phyloP scores from a whole-genome alignment of 2,797 vertebrate species.

The Oryzias sinensis region DNA sequence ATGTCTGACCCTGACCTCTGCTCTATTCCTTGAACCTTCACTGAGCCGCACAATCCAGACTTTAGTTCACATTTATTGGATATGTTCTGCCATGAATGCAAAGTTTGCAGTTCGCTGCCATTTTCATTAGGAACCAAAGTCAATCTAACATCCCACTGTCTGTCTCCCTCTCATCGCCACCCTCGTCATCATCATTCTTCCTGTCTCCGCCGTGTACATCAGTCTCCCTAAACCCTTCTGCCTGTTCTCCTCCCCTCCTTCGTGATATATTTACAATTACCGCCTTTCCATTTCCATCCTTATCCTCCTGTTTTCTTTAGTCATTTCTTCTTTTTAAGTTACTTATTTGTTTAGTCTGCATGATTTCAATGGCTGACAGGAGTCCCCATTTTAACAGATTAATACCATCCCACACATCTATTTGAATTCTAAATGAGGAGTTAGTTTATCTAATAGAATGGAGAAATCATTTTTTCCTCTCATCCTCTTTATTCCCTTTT shows the following conservation, averaged over 20 bases:
- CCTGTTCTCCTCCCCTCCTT: not conserved
- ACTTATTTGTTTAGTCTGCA: constrained; percentile 60
- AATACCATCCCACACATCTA: constrained; percentile 56
- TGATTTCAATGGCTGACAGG: constrained; percentile 63
- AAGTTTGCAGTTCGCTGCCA: constrained; percentile 16
- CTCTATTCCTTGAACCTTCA: constrained; percentile 22
- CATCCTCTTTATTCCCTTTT: constrained; percentile 3
- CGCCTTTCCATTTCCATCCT: constrained; percentile 25
- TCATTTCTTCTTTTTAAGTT: constrained; percentile 38
- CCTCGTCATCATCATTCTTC: not conserved
- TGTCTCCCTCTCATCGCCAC: not conserved
- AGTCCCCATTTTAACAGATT: constrained; percentile 69
- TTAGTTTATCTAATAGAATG: constrained; percentile 59
- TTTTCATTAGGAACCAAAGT: constrained; percentile 36
- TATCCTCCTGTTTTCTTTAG: constrained; percentile 16
- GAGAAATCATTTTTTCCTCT: not conserved
- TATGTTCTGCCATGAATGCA: constrained; percentile 24
- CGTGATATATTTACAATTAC: constrained; percentile 14
- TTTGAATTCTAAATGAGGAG: constrained; percentile 67
- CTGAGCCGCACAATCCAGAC: constrained; percentile 8
- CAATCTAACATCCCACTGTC: constrained; percentile 9
- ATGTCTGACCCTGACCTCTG: constrained; percentile 41
- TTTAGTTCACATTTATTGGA: constrained; percentile 28
- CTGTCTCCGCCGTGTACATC: not conserved
- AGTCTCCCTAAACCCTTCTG: constrained; percentile 9